Conservation (phyloP, 2,888 invertebrate genomes). For the Chaetoderma sp. region DNA sequence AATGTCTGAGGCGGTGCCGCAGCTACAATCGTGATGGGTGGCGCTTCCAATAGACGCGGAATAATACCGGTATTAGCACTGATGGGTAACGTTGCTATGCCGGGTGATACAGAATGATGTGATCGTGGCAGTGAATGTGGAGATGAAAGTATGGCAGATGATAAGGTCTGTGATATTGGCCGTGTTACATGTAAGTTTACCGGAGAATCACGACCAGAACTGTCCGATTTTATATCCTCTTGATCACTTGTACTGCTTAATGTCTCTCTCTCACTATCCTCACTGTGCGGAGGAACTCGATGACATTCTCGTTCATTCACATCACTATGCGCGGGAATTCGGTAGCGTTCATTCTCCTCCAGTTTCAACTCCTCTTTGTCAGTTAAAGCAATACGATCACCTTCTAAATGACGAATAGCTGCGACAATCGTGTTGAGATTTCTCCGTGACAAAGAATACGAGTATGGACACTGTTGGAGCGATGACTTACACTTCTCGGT, state of each 20-base stretch:
- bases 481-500: too few relatives aligned
- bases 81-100: too few relatives aligned
- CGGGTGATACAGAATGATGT: too few relatives aligned
- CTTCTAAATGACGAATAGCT: constrained; percentile 97
- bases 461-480: too few relatives aligned
- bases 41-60: constrained; percentile 9
- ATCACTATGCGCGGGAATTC: background rate
- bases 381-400: constrained; percentile 74
- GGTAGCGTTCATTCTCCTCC: background rate
- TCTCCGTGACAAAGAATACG: constrained; percentile 81
- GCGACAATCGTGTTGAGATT: constrained; percentile 98
- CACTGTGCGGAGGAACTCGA: constrained; percentile 29
- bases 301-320: background rate
- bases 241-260: constrained; percentile 48
- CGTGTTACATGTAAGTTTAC: constrained; percentile 32
- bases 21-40: constrained; percentile 27
- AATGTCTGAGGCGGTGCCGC: too few relatives aligned
- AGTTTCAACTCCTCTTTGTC: constrained; percentile 1
- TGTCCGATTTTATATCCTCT: constrained; percentile 51
- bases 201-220: constrained; percentile 49
- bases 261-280: constrained; percentile 53
- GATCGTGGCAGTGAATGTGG: too few relatives aligned
- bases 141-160: constrained; percentile 18
- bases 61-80: too few relatives aligned
- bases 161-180: constrained; percentile 19